Conservation (phyloP, 2,113 vertebrate species). For the Leucosticte australis region DNA sequence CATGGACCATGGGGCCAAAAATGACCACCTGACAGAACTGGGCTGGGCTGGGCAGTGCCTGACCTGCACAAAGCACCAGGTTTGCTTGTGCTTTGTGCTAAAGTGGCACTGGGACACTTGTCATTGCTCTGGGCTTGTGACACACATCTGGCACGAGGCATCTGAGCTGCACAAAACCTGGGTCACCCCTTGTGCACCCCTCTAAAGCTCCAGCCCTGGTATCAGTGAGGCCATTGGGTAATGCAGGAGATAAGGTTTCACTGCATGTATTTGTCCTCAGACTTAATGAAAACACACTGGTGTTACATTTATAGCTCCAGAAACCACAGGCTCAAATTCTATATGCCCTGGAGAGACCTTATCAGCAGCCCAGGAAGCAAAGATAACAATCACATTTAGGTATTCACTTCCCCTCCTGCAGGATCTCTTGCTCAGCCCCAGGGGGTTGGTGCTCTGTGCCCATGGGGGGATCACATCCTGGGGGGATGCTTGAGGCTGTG, state of each 20-base stretch:
- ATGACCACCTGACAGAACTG: not conserved
- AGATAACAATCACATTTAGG: not conserved
- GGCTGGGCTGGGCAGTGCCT: not conserved
- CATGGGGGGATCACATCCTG: fast-evolving
- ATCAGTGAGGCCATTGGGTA: not conserved
- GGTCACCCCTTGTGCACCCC: fast-evolving
- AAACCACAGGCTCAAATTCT: slow-evolving; percentile 19
- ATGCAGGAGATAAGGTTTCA: slow-evolving; percentile 11
- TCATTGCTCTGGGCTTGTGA: fast-evolving
- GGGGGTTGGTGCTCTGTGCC: not conserved
- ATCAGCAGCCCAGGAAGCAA: slow-evolving; percentile 14
- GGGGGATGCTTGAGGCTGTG: not conserved
- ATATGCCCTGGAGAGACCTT: slow-evolving; percentile 6
- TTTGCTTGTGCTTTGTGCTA: not conserved
- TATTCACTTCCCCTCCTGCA: not conserved
- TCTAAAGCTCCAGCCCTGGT: not conserved
- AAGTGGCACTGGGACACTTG: fast-evolving
- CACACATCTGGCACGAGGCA: not conserved
- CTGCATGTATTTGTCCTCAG: not conserved
- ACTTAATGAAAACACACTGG: slow-evolving; percentile 40
- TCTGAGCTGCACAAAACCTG: not conserved
- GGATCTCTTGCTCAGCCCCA: fast-evolving
- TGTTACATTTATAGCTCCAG: slow-evolving; percentile 26
- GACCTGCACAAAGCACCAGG: fast-evolving
- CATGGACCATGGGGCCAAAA: fast-evolving